Conservation (phyloP, 2,888 invertebrate genomes). For the Oxyteleia sp. region DNA sequence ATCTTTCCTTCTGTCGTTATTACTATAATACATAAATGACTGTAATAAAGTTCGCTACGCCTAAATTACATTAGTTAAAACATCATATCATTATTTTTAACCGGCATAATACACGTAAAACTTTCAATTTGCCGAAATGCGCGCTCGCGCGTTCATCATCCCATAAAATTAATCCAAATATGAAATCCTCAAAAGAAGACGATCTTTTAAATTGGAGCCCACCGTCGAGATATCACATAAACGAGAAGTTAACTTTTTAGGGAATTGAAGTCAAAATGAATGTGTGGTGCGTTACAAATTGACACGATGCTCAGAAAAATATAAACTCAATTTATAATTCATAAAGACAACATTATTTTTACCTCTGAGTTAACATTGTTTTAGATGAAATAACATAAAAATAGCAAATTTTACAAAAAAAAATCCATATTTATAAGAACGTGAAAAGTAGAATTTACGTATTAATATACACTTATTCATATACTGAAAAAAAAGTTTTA, state of each 20-base stretch:
- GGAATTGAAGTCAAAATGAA: slow-evolving; percentile 18
- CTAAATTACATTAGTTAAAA: slow-evolving; percentile 64
- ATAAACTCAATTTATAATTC: no score
- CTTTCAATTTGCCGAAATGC: slow-evolving; percentile 53
- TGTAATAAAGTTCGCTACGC: slow-evolving; percentile 49
- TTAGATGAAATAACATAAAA: no score
- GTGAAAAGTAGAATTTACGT: no score
- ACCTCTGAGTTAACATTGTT: no score
- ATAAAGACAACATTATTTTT: no score
- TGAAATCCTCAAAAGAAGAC: slow-evolving; percentile 21
- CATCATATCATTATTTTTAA: slow-evolving; percentile 32
- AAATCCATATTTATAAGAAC: no score
- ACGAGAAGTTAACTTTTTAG: slow-evolving; percentile 21
- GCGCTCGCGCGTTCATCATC: slow-evolving; percentile 9
- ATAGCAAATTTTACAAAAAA: no score
- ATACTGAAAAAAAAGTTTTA: no score
- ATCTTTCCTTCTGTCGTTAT: slow-evolving; percentile 58
- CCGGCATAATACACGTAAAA: background rate
- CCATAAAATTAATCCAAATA: slow-evolving; percentile 33
- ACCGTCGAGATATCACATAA: slow-evolving; percentile 2
- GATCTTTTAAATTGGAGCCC: slow-evolving; percentile 30
- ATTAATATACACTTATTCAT: no score
- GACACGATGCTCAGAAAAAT: no score
- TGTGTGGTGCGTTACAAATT: background rate
- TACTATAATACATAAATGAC: slow-evolving; percentile 68